phyloP scores from a whole-genome alignment of 2,888 invertebrate species.

The Leptinotarsa tumamoca region DNA sequence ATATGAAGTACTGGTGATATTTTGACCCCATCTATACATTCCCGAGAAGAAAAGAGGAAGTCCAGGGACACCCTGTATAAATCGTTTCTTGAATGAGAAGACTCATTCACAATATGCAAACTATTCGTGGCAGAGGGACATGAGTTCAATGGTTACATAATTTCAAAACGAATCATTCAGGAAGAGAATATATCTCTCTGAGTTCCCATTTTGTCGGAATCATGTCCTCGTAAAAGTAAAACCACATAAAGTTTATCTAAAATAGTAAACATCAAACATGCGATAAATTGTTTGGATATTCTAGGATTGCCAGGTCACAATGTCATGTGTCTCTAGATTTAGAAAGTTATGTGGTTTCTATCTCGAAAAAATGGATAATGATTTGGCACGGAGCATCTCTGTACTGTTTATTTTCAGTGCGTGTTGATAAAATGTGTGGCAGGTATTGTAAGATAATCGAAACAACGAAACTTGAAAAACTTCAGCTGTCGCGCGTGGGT shows the following conservation, averaged over 20 bases:
- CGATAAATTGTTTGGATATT: slow-evolving; percentile 5
- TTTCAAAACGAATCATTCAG: background rate
- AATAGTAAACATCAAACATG: slow-evolving; percentile 7
- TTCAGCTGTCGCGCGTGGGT: slow-evolving; percentile 5
- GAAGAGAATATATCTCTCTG: background rate
- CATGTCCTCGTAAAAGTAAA: slow-evolving; percentile 10
- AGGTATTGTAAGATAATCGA: slow-evolving; percentile 12
- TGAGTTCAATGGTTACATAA: background rate
- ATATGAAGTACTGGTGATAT: too few species aligned
- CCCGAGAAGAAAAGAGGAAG: too few species aligned
- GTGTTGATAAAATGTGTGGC: slow-evolving; percentile 10
- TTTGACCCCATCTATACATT: too few species aligned
- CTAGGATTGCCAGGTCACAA: slow-evolving; percentile 14
- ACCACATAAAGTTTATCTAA: background rate
- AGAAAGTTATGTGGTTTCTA: slow-evolving; percentile 26
- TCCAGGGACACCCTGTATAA: too few species aligned
- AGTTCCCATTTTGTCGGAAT: background rate
- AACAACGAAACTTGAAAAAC: slow-evolving; percentile 1
- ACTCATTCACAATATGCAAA: too few species aligned
- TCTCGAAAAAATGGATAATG: slow-evolving; percentile 15
- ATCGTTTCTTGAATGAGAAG: too few species aligned
- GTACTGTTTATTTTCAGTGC: slow-evolving; percentile 20
- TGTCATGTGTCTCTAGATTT: slow-evolving; percentile 23
- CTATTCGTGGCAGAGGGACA: background rate
- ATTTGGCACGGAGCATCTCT: slow-evolving; percentile 13